phyloP scores from a whole-genome alignment of 2,113 vertebrate species.

The Cyprinodon tularosa region DNA sequence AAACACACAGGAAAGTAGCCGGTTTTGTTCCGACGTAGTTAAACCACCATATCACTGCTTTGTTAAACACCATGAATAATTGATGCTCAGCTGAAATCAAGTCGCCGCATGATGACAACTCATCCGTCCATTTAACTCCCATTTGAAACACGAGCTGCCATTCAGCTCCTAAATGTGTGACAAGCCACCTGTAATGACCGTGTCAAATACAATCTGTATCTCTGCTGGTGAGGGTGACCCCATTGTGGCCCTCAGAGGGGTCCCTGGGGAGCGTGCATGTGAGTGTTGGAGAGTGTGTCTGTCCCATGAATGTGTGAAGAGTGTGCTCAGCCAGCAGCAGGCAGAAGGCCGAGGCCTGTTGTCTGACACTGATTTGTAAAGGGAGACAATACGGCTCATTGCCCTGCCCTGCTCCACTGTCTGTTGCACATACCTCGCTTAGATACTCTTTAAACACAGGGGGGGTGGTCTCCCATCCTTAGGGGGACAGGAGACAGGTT shows the following conservation, averaged over 20 bases:
- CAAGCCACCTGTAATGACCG: conserved; percentile 72
- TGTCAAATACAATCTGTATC: conserved; percentile 71
- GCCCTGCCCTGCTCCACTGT: conserved; percentile 78
- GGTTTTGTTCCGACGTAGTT: not conserved
- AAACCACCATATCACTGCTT: not conserved
- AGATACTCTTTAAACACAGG: conserved; percentile 64
- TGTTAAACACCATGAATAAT: conserved; percentile 56
- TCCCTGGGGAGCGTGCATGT: conserved; percentile 52
- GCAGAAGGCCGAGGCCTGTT: conserved; percentile 79
- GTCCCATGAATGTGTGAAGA: conserved; percentile 32
- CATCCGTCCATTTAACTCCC: conserved; percentile 46
- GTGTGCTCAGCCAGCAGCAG: conserved; percentile 51
- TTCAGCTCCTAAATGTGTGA: conserved; percentile 47
- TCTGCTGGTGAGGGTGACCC: conserved; percentile 52
- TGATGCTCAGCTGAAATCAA: conserved; percentile 61
- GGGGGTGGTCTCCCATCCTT: conserved; percentile 73
- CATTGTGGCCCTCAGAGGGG: conserved; percentile 55
- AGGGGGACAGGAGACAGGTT: conserved; percentile 61
- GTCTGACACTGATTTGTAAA: conserved; percentile 85
- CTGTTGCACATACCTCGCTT: conserved; percentile 76
- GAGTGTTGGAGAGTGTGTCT: conserved; percentile 59
- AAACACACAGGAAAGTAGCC: not conserved
- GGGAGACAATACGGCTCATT: conserved; percentile 80
- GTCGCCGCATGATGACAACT: not conserved
- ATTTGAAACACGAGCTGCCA: conserved; percentile 58